Conservation (phyloP, 2,797 vertebrate genomes). For the Cephalopachus bancanus region DNA sequence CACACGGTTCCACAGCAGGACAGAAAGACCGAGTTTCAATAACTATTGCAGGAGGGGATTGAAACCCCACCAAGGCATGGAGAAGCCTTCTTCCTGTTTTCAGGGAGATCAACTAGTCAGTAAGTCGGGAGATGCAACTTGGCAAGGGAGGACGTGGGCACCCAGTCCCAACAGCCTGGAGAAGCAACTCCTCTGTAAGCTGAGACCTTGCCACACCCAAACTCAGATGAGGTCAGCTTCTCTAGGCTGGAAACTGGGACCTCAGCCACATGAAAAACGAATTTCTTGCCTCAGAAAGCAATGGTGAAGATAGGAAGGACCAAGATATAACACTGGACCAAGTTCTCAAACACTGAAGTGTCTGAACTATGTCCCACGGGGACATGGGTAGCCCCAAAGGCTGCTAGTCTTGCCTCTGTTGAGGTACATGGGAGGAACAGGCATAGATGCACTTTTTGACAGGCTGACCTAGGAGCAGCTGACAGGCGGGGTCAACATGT, state of each 20-base stretch:
- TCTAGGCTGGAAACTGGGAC: background rate
- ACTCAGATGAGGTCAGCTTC: background rate
- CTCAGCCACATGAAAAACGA: background rate
- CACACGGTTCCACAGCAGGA: background rate
- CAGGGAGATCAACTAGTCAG: background rate
- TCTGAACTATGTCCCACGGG: background rate
- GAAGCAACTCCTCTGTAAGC: background rate
- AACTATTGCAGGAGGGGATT: background rate
- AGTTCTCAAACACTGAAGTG: background rate
- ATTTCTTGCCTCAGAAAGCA: background rate
- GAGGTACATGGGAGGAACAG: rapidly evolving
- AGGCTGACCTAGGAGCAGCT: background rate
- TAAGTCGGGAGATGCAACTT: background rate
- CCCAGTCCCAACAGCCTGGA: background rate
- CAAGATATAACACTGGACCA: rapidly evolving
- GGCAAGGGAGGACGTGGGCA: background rate
- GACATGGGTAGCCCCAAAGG: background rate
- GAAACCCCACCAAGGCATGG: background rate
- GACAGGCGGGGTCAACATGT: background rate
- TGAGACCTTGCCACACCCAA: rapidly evolving
- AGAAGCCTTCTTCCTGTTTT: background rate
- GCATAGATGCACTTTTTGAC: background rate
- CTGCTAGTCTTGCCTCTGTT: background rate
- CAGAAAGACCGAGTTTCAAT: background rate
- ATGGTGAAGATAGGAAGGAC: background rate